phyloP scores from a whole-genome alignment of 2,797 vertebrate genomes.

The Enteromius unitaeniatus region DNA sequence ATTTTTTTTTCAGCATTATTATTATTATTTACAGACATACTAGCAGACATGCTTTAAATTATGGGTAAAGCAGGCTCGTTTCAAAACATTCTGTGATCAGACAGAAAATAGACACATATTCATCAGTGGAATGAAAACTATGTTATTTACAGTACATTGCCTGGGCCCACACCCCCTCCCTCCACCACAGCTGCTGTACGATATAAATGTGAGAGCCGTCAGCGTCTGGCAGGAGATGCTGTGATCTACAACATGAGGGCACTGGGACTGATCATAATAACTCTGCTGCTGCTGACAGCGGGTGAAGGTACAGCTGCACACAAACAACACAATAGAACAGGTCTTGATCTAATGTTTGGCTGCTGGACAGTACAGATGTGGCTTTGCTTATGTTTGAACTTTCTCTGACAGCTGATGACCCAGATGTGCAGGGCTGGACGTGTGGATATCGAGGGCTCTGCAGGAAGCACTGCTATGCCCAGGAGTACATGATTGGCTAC shows the following conservation, averaged over 20 bases:
- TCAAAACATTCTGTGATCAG: not conserved
- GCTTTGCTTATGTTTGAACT: not conserved
- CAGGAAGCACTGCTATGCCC: conserved; percentile 59
- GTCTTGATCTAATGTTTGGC: not conserved
- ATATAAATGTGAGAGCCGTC: conserved; percentile 55
- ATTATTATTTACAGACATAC: not conserved
- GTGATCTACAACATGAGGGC: conserved; percentile 50
- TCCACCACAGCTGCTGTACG: conserved; percentile 32
- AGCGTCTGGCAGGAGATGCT: conserved; percentile 36
- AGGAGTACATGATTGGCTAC: conserved; percentile 59
- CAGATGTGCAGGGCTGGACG: conserved; percentile 16
- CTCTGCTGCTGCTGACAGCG: conserved; percentile 61
- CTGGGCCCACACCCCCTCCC: conserved; percentile 44
- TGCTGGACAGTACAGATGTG: not conserved
- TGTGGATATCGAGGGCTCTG: conserved; percentile 59
- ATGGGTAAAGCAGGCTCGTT: not conserved
- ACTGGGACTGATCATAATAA: conserved; percentile 52
- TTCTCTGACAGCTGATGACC: conserved; percentile 49
- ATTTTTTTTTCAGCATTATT: not conserved
- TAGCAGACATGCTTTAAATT: not conserved
- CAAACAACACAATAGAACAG: not conserved
- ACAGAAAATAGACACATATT: not conserved
- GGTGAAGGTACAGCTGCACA: conserved; percentile 48
- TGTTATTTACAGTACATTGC: conserved; percentile 30
- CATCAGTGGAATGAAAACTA: conserved; percentile 4